Base-by-base conservation (phyloP, 1,140 invertebrate genomes). In the Hyles euphorbiae region DNA sequence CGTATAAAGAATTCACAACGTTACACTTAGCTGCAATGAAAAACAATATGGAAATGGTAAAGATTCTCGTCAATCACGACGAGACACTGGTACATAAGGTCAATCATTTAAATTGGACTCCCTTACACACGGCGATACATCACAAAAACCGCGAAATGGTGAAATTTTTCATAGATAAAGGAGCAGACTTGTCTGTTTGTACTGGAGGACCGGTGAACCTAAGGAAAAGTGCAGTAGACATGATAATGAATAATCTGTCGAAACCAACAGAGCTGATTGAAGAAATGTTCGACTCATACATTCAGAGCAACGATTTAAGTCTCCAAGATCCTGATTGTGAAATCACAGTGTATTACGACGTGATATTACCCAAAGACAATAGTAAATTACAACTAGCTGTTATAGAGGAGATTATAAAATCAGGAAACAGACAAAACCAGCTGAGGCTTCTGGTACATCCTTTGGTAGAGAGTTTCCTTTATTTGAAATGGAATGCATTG, bases 51-150 rank as follows among this genome's bases (percentile, higher is more conserved):
- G 81, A 90, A 40, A 88, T 91, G 61, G 90, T 92, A 2, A 70
- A 85, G 61, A 59, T 81, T 5, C 80, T 93, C 33, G 70, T 93
- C 34, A 76, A 86, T 46, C 80, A 83, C 67, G 90, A 92, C 66
- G 88, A 69, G 55, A 78, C 80, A 1, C 78, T 81, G 2, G 61
- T 92, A 43, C 80, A 89, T 57, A 76, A 83, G 63, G 78, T 84
- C 33, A 91, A 93, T 68, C 75, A 69, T 44, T 70, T 89, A 68
- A 91, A 91, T 54, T 90, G 91, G 76, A 91, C 91, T 45, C 91
- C 93, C 34, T 78, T 94, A 53, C 92, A 94, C 68, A 79, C 92
- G 32, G 92, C 93, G 3, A 90, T 91, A 56, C 87, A 89, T 63
- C 79, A 89, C 46, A 91, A 92, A 5, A 91, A 91, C 50, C 83